Percentiles rank a stretch among this genome's conserved stretches.
These are phyloP conservation scores for Nesoenas mayeri DNA, from an alignment of 2,113 vertebrate species.

Conservation along the genomic window DNA sequence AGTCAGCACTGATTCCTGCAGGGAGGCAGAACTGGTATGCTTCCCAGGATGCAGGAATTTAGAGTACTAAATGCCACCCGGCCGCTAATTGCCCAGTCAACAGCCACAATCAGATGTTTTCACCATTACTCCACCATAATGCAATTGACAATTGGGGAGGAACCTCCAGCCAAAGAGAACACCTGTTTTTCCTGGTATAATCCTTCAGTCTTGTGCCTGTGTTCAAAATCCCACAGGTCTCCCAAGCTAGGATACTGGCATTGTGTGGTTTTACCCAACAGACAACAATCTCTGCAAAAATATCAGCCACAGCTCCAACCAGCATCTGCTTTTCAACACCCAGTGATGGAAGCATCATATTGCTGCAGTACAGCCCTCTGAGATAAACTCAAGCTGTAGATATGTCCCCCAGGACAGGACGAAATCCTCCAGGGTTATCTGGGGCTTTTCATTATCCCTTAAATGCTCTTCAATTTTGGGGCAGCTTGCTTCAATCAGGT, in stretches of 20 bases:
- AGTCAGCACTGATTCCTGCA: background rate
- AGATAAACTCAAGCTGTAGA: background rate
- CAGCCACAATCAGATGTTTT: background rate
- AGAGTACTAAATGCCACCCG: background rate
- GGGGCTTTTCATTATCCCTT: background rate
- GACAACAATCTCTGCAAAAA: background rate
- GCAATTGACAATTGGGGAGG: background rate
- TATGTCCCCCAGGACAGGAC: background rate
- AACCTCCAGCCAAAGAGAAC: background rate
- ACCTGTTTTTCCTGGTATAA: background rate
- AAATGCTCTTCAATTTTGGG: background rate
- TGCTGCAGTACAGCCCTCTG: background rate
- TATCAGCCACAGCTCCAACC: background rate
- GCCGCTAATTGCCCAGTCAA: background rate
- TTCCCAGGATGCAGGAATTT: background rate
- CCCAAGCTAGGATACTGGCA: background rate
- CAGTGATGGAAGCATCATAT: background rate
- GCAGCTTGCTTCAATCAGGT: background rate
- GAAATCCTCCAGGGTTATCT: background rate
- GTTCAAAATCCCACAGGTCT: background rate
- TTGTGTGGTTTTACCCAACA: background rate
- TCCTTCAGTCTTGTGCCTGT: background rate
- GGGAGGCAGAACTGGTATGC: accelerated
- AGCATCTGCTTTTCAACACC: background rate
- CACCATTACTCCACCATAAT: background rate